Percentiles rank a stretch among this genome's conserved stretches.
Conservation (phyloP, 2,797 vertebrate genomes). For the Loris lydekkerianus region DNA sequence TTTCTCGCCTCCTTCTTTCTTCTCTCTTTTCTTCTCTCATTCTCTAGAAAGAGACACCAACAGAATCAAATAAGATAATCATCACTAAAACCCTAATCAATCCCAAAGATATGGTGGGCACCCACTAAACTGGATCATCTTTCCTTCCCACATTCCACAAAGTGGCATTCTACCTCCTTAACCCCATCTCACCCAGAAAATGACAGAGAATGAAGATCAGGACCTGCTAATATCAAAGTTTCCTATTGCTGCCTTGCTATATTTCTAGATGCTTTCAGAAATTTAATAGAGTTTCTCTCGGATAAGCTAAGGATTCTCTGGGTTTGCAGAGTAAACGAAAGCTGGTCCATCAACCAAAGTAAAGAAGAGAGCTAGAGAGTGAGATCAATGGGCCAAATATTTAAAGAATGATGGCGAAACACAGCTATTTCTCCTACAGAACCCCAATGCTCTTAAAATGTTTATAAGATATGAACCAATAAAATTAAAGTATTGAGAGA, state of each 20-base stretch:
- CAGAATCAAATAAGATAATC: constrained; percentile 48
- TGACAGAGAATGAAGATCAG: constrained; percentile 37
- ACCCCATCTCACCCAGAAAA: background rate
- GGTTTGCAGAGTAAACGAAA: constrained; percentile 44
- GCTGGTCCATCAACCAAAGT: constrained; percentile 17
- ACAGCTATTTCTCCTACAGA: constrained; percentile 34
- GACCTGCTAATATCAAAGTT: background rate
- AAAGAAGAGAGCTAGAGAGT: constrained; percentile 13
- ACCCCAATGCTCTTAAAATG: constrained; percentile 39
- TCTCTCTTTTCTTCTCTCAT: constrained; percentile 94
- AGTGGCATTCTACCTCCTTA: background rate
- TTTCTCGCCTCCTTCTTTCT: constrained; percentile 91
- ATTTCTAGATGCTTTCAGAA: constrained; percentile 25
- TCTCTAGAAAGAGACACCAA: constrained; percentile 89
- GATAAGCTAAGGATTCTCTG: constrained; percentile 47
- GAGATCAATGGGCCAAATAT: constrained; percentile 33
- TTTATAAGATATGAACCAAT: constrained; percentile 62
- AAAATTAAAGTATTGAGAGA: constrained; percentile 63
- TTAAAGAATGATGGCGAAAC: constrained; percentile 45
- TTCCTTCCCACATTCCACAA: constrained; percentile 59
- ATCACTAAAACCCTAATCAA: constrained; percentile 32
- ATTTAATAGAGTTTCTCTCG: constrained; percentile 1
- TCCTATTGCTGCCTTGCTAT: background rate
- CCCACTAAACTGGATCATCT: constrained; percentile 16
- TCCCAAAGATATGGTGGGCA: constrained; percentile 14